These are phyloP conservation scores for Nematolebias whitei DNA, from an alignment of 2,113 vertebrate species.

Conservation along the genomic window DNA sequence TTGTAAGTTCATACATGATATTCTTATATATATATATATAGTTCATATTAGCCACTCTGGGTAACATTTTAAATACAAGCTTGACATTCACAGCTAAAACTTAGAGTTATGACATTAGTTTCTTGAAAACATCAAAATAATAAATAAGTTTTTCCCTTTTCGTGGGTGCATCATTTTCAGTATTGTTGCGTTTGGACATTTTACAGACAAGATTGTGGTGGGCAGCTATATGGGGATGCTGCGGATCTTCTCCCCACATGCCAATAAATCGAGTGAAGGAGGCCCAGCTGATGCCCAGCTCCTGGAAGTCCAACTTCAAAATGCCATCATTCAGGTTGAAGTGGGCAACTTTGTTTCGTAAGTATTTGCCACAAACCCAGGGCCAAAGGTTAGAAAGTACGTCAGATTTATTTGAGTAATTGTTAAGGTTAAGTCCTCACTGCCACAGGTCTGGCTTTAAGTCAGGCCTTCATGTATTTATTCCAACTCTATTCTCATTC, in stretches of 20 bases:
- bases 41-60: too few relatives aligned
- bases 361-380: conserved; percentile 72
- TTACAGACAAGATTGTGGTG: conserved; percentile 92
- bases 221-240: conserved; percentile 94
- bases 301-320: conserved; percentile 88
- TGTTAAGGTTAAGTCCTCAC: background rate
- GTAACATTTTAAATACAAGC: too few relatives aligned
- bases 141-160: background rate
- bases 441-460: background rate
- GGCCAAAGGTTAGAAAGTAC: background rate
- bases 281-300: conserved; percentile 85
- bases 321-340: conserved; percentile 93
- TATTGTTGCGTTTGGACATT: background rate
- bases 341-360: conserved; percentile 98
- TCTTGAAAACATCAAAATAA: background rate
- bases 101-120: too few relatives aligned
- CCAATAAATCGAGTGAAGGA: conserved; percentile 82
- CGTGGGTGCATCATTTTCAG: background rate
- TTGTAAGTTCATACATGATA: too few relatives aligned
- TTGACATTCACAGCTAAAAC: too few relatives aligned
- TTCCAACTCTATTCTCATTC: background rate
- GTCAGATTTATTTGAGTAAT: background rate
- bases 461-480: background rate
- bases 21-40: too few relatives aligned
- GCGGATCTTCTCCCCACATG: conserved; percentile 87